phyloP scores from a whole-genome alignment of 2,113 vertebrate species.

The Australoheros scitulus region DNA sequence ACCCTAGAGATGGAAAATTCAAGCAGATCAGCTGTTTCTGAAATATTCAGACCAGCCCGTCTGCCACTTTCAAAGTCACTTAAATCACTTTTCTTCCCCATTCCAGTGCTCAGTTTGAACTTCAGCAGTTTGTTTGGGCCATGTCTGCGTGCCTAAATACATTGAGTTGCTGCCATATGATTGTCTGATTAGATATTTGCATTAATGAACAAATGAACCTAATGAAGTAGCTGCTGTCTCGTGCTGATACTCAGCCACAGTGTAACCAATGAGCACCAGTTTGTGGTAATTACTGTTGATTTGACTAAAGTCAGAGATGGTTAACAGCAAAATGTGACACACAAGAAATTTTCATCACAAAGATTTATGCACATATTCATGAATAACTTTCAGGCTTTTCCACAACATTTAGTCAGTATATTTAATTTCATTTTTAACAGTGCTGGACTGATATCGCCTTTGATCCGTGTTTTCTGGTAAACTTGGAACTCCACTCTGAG shows the following conservation, averaged over 20 bases:
- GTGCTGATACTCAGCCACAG: neutral
- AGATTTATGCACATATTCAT: neutral
- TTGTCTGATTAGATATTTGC: too few relatives aligned
- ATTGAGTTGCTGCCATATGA: too few relatives aligned
- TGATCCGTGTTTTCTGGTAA: neutral
- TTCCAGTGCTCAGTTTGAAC: neutral
- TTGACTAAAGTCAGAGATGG: neutral
- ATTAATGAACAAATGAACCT: neutral
- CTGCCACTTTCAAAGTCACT: neutral
- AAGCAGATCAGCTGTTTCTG: neutral
- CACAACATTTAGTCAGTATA: neutral
- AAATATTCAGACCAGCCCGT: neutral
- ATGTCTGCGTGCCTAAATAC: too few relatives aligned
- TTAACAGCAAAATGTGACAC: neutral
- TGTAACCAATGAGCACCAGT: neutral
- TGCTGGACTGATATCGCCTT: neutral
- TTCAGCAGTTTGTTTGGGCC: neutral
- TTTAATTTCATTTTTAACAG: neutral
- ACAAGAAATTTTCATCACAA: too few relatives aligned
- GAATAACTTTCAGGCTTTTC: neutral
- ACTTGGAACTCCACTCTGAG: neutral
- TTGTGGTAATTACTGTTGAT: neutral
- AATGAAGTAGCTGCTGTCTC: neutral
- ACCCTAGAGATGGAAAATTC: neutral
- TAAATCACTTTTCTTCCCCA: neutral